Evolutionary conservation across 2,888 invertebrate genomes (phyloP), one percentile per base, ranked within the genome.

Genomic region (Hyppa rectilinea): DNA sequence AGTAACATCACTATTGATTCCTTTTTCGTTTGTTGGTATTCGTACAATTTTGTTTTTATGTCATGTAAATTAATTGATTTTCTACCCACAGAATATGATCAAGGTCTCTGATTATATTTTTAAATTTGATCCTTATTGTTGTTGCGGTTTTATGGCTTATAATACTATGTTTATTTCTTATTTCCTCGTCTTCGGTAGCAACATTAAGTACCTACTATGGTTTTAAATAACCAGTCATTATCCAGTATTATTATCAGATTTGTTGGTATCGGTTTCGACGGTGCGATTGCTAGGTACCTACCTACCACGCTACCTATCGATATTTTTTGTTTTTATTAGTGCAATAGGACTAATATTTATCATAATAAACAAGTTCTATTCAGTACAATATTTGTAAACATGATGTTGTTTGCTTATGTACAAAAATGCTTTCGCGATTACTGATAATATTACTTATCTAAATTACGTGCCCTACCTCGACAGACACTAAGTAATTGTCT

Each of bases 51-150:
- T 38, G 53, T 69, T 75, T 62, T 47, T 65, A 23, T 31, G 40
- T 43, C 34, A 65, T n/a, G 29, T 38, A 6, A 65, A 59, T 58
- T 59, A 60, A 66, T 74, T 73, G 58, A 62, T 67, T 74, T 62
- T 23, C 43, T 76, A 59, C 80, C 66, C 66, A 80, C 61, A 45
- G 43, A 53, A 66, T 49, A 55, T n/a, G 45, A 66, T 29, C 75
- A 80, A 80, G 62, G 75, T 59, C 43, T 64, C 56, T 64, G 43
- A 53, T 43, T n/a, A 43, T 50, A 60, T 64, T 47, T 56, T 64
- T 61, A 34, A 7, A 20, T 55, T 47, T 72, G 59, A 72, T 75
- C 26, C 23, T 12, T 34, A 43, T 34, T 58, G 9, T 31, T 23
- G 23, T 53, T 12, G 6, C 29, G 17, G 7, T 20, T 49, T 14